Base-by-base conservation (phyloP, 2,888 invertebrate genomes). In the Slavum lentiscoides region DNA sequence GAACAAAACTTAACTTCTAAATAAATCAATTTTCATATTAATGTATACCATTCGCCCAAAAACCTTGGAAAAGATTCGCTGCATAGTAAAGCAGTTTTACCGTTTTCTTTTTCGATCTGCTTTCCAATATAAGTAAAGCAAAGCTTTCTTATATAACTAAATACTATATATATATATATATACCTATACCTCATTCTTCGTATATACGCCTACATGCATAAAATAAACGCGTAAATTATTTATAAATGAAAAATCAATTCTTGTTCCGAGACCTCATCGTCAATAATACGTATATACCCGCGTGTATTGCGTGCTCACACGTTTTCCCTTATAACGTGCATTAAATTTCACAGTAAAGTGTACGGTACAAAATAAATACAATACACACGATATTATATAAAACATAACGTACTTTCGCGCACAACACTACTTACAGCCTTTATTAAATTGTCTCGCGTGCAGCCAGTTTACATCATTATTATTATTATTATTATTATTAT, bases 191-290 rank as follows among this genome's bases (percentile, higher is more conserved):
- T 11, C 49, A 15, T 49, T 3, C 49, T 1, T 15, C 11, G 13
- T 49, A 55, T 55, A 17, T 55, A 55, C 2, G 19, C 19, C 4
- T 55, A n/a, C 15, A 17, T 55, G 7, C 7, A 19, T 8, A 19
- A 8, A 30, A 55, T 19, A 55, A 55, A 55, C 55, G 55, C 19
- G 55, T 19, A 55, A 61, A 61, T 61, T 21, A 61, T 23, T n/a
- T 23, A 61, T 61, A 61, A 61, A 59, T 59, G n/a, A 61, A 61
- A 61, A 61, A 61, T 61, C 61, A 23, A 61, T 61, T 61, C 59
- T n/a, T 19, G 19, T 59, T 19, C 30, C 19, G 59, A 59, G 17
- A 13, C 15, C 15, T 53, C 53, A 15, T 53, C 53, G 53, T 53
- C 53, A 53, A 53, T 53, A 53, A 43, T 43, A 43, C 15, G 13